A percentile compares a stretch with the other conserved stretches of the same genome.
Conservation (phyloP, 2,888 invertebrate genomes). For the Callyntrura guangdongensis region DNA sequence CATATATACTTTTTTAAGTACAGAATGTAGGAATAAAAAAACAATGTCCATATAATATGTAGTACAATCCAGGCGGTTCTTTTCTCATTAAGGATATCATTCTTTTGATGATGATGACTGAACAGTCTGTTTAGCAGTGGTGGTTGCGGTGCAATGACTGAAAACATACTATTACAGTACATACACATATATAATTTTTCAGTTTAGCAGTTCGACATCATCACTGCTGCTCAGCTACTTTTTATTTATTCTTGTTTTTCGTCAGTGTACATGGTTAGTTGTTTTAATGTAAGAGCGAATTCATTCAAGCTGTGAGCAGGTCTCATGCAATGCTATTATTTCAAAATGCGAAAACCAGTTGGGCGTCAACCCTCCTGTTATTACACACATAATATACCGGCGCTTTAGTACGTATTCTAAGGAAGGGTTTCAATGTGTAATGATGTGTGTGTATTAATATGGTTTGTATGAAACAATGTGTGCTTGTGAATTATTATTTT, state of each 20-base stretch:
- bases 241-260: slow-evolving; percentile 41
- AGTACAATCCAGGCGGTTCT: slow-evolving; percentile 54
- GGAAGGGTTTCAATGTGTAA: slow-evolving; percentile 25
- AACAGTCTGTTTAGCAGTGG: slow-evolving; percentile 41
- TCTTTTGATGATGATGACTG: slow-evolving; percentile 31
- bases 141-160: slow-evolving; percentile 18
- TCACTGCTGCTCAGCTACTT: not conserved
- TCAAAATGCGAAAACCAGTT: slow-evolving; percentile 80
- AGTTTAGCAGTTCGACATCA: slow-evolving; percentile 48
- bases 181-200: slow-evolving; percentile 53
- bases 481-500: not conserved
- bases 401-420: not conserved
- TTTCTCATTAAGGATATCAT: slow-evolving; percentile 62
- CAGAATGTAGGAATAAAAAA: not conserved
- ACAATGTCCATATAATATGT: slow-evolving; percentile 17
- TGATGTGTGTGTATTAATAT: slow-evolving; percentile 33
- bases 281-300: slow-evolving; percentile 71
- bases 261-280: slow-evolving; percentile 24
- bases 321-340: slow-evolving; percentile 78
- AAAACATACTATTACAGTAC: slow-evolving; percentile 26
- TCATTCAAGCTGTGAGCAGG: slow-evolving; percentile 79
- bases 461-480: slow-evolving; percentile 50
- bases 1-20: not conserved
- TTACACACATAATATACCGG: slow-evolving; percentile 1
- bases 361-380: slow-evolving; percentile 76